Evolutionary conservation across 2,888 invertebrate genomes (phyloP).

Genomic region (Steinernema hermaphroditum): DNA sequence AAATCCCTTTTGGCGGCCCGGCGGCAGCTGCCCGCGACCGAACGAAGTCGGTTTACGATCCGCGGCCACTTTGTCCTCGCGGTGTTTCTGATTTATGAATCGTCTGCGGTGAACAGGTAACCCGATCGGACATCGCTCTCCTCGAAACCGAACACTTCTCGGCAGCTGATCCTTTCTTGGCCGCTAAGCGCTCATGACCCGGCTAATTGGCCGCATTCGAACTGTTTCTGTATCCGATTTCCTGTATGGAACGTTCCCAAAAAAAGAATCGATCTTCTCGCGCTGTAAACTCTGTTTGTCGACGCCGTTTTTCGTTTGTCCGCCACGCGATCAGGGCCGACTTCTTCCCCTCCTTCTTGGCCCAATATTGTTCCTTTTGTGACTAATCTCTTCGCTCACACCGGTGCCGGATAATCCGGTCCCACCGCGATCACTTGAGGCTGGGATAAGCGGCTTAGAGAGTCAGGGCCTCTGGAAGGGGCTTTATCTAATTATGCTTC

Average conservation of each 20-base stretch:
- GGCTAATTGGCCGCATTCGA: neutral
- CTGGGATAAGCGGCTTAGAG: neutral
- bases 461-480: neutral
- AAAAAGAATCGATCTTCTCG: too few relatives aligned
- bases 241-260: too few relatives aligned
- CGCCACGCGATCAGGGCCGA: too few relatives aligned
- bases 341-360: too few relatives aligned
- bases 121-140: neutral
- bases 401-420: constrained; percentile 7
- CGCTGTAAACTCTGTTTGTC: too few relatives aligned
- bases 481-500: constrained; percentile 19
- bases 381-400: neutral
- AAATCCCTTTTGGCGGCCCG: constrained; percentile 22
- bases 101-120: neutral
- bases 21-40: neutral
- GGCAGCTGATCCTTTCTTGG: constrained; percentile 28
- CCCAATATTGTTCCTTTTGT: constrained; percentile 7
- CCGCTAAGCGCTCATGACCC: neutral
- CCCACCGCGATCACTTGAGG: neutral
- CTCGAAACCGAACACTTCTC: neutral
- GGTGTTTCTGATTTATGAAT: neutral
- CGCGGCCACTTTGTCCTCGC: neutral
- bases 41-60: neutral
- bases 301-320: too few relatives aligned
- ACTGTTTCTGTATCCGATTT: too few relatives aligned